Evolutionary conservation across 2,888 invertebrate species (phyloP).

Genomic region (Phengaris alcon): DNA sequence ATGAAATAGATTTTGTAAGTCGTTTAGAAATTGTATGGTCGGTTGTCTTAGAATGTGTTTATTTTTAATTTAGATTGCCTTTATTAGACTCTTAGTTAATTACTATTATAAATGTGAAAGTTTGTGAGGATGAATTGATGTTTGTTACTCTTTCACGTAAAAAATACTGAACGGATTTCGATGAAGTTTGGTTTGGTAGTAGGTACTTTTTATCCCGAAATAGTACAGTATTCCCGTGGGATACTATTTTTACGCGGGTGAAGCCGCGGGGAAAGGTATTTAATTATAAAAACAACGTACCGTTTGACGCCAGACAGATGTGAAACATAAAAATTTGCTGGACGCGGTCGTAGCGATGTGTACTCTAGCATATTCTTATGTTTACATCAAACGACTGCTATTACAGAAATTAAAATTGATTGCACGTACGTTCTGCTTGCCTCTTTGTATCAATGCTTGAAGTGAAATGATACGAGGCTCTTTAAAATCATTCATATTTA

Average conservation of each 20-base stretch:
- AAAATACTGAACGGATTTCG: no score
- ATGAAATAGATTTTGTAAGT: constrained; percentile 24
- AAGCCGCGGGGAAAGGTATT: background rate
- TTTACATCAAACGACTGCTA: background rate
- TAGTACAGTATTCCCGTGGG: no score
- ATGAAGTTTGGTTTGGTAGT: no score
- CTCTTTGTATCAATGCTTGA: background rate
- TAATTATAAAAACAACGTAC: background rate
- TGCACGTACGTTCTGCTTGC: background rate
- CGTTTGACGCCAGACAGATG: background rate
- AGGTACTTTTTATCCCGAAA: no score
- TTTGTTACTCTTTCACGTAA: no score
- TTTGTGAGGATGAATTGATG: no score
- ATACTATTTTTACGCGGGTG: no score
- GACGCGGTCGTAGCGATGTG: background rate
- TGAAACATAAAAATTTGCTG: background rate
- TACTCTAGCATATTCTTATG: background rate
- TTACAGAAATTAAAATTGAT: background rate
- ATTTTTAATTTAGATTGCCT: constrained; percentile 8
- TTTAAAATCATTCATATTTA: no score
- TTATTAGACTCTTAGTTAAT: background rate
- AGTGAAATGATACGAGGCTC: background rate
- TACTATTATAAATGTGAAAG: no score
- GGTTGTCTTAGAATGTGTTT: background rate
- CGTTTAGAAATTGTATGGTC: constrained; percentile 14